Evolutionary conservation across 1,140 invertebrate species (phyloP).

Genomic region (fruit fly (Drosophila melanogaster)): DNA sequence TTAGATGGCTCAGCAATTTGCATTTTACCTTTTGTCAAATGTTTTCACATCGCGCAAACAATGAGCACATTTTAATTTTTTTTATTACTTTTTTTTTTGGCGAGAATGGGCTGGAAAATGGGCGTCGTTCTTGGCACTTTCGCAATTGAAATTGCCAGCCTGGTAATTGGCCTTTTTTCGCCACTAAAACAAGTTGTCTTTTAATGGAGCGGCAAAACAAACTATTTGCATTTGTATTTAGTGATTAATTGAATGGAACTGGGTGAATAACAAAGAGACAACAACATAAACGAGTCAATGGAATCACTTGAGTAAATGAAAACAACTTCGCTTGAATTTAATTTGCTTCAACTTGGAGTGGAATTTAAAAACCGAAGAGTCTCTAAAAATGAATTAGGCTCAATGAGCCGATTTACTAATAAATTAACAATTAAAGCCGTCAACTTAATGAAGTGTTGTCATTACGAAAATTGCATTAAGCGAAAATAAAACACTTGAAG

Average conservation of each 20-base stretch:
- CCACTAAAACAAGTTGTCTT: slow-evolving; percentile 12
- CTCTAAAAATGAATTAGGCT: neutral
- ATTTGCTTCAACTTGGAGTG: neutral
- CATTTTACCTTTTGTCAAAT: slow-evolving; percentile 63
- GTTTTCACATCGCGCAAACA: slow-evolving; percentile 34
- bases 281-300: slow-evolving; percentile 1
- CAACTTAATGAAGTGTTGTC: too few relatives aligned
- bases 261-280: neutral
- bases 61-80: neutral
- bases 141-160: slow-evolving; percentile 25
- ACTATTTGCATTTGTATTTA: slow-evolving; percentile 24
- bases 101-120: neutral
- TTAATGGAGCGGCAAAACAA: slow-evolving; percentile 30
- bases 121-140: slow-evolving; percentile 7
- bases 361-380: neutral
- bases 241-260: slow-evolving; percentile 36
- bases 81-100: too few relatives aligned
- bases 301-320: neutral
- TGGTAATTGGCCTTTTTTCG: slow-evolving; percentile 16
- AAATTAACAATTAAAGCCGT: neutral
- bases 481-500: too few relatives aligned
- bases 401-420: too few relatives aligned
- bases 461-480: too few relatives aligned
- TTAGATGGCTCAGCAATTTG: slow-evolving; percentile 72
- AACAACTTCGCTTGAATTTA: neutral